A percentile compares a stretch with the other conserved stretches of the same genome.
These are phyloP conservation scores for Oithona nana DNA, from an alignment of 2,888 invertebrate genomes.

Conservation along the genomic window DNA sequence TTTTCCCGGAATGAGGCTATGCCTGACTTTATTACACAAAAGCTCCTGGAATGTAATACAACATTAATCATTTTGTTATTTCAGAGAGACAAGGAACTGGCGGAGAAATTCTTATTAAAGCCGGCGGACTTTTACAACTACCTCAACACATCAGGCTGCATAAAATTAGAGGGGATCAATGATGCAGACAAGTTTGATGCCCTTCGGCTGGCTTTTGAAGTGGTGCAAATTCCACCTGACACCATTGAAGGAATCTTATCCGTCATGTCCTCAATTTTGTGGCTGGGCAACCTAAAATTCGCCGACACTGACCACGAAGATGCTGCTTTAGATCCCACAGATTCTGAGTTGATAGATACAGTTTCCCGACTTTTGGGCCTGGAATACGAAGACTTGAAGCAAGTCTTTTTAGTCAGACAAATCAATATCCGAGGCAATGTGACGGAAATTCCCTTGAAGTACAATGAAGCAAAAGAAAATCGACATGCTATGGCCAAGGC, in stretches of 20 bases:
- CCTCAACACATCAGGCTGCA: slow-evolving; percentile 57
- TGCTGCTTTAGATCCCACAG: slow-evolving; percentile 49
- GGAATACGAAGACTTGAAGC: slow-evolving; percentile 48
- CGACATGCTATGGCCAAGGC: slow-evolving; percentile 85
- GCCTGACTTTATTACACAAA: neutral
- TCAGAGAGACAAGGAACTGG: slow-evolving; percentile 8
- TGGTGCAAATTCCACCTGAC: slow-evolving; percentile 61
- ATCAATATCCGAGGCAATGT: slow-evolving; percentile 82
- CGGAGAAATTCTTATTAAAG: slow-evolving; percentile 45
- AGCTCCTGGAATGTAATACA: neutral
- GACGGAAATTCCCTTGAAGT: slow-evolving; percentile 69
- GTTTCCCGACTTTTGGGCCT: slow-evolving; percentile 55
- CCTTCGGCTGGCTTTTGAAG: slow-evolving; percentile 67
- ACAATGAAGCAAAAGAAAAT: slow-evolving; percentile 71
- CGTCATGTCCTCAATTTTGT: slow-evolving; percentile 66
- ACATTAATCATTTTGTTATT: neutral
- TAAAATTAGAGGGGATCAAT: slow-evolving; percentile 41
- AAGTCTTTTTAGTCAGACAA: slow-evolving; percentile 53
- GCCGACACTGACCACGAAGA: slow-evolving; percentile 70
- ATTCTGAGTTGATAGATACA: slow-evolving; percentile 49
- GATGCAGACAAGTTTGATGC: slow-evolving; percentile 57
- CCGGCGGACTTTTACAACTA: slow-evolving; percentile 60
- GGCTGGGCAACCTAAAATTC: slow-evolving; percentile 66
- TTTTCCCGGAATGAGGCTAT: too few relatives aligned
- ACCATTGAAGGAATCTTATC: slow-evolving; percentile 66